Evolutionary conservation across 1,140 invertebrate genomes (phyloP), one percentile per base, ranked within the genome.

Genomic region (Conus betulinus): DNA sequence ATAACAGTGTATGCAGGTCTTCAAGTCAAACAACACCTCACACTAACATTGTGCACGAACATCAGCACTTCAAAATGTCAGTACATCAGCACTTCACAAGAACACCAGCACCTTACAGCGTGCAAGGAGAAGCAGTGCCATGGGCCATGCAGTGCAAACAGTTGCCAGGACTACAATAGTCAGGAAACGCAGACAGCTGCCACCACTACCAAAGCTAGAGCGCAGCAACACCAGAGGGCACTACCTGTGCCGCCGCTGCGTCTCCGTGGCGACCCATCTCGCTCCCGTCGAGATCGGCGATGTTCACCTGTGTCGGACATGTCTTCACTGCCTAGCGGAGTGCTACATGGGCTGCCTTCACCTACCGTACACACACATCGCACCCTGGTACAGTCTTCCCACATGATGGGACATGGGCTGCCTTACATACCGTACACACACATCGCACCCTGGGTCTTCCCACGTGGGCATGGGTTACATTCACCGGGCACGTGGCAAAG

Each of bases 291-390:
- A 15, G 90, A 87, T 53, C 83, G 87, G 53, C 90, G 76, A 20
- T 78, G 88, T 20, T 90, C 90, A 87, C 89, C 91, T 6, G 90
- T 81, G 81, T 93, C 92, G 20, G 92, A 93, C 25, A 91, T 91
- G 17, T 93, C 93, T 63, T 93, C 93, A 89, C 89, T 91, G 82
- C 90, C 90, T 27, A 90, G 88, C 84, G 96, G 96, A 55, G 97
- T 96, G 93, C 96, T 97, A 93, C 94, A 91, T 86, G 98, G 98
- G 94, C 97, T 98, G 87, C 98, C 98, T 88, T 98, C 88, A 89
- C 88, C 88, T 89, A 84, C 27, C 67, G 20, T 27, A 88, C 39
- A 27, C 74, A 57, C 53, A 83, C 27, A 88, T 60, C 57, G 15
- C 57, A 60, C 57, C 57, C 57, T 60, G 57, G 57, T 60, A 60